Evolutionary conservation across 1,140 invertebrate genomes (phyloP).

Genomic region (Schlechtendalia chinensis): DNA sequence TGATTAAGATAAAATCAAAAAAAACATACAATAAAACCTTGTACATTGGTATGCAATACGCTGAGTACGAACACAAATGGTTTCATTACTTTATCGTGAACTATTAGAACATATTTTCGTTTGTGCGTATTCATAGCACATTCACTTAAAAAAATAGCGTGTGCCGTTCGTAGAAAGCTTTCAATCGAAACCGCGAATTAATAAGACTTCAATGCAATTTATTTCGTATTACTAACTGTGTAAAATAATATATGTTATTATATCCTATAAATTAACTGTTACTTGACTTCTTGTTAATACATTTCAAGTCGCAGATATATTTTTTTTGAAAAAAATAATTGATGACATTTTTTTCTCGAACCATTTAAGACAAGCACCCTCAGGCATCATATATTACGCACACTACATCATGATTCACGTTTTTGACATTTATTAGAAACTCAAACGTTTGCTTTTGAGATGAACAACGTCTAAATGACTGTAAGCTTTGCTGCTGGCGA

Average conservation of each 20-base stretch:
- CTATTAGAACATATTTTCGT: not conserved
- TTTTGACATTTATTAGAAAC: slow-evolving; percentile 35
- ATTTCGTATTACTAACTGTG: not conserved
- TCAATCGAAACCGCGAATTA: not conserved
- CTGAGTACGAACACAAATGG: not conserved
- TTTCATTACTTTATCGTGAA: not conserved
- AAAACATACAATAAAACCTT: not conserved
- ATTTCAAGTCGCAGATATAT: too few species aligned
- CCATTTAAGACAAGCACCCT: too few species aligned
- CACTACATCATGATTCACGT: not conserved
- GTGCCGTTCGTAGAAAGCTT: not conserved
- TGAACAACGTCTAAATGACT: not conserved
- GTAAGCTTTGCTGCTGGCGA: not conserved
- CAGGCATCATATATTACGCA: not conserved
- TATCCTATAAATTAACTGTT: not conserved
- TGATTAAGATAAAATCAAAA: not conserved
- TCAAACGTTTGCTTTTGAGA: not conserved
- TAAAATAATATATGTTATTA: not conserved
- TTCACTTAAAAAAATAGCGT: not conserved
- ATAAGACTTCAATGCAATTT: not conserved
- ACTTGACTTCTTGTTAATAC: not conserved
- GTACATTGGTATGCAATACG: not conserved
- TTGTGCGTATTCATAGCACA: not conserved
- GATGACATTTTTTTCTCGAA: not conserved
- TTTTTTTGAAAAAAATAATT: not conserved